These are phyloP conservation scores for Aphidius gifuensis DNA, from an alignment of 1,140 invertebrate species.

Conservation along the genomic window DNA sequence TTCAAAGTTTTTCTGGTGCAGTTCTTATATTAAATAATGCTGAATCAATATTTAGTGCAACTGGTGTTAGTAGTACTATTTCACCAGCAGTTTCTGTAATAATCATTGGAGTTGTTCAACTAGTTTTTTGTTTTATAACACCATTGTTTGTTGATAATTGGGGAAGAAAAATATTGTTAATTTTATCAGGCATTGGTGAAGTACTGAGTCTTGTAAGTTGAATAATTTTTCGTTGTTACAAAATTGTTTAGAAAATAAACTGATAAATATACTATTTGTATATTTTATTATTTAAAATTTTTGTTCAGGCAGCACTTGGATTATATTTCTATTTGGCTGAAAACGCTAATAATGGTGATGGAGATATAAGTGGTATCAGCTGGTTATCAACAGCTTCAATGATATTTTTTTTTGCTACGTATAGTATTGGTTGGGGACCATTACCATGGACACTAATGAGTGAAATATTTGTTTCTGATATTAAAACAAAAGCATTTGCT, in stretches of 20 bases:
- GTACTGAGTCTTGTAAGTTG: conserved; percentile 48
- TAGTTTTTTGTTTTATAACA: conserved; percentile 65
- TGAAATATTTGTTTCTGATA: conserved; percentile 75
- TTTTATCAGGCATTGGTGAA: conserved; percentile 68
- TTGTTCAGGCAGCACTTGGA: conserved; percentile 56
- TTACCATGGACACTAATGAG: conserved; percentile 82
- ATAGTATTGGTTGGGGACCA: conserved; percentile 74
- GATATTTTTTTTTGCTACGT: conserved; percentile 67
- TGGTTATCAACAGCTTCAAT: conserved; percentile 67
- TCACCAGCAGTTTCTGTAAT: conserved; percentile 66
- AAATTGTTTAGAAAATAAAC: too few species aligned
- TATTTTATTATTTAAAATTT: conserved; percentile 2
- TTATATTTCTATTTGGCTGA: conserved; percentile 61
- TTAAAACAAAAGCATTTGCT: conserved; percentile 72
- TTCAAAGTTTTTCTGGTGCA: conserved; percentile 77
- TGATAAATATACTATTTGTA: too few species aligned
- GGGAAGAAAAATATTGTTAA: conserved; percentile 69
- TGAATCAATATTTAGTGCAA: conserved; percentile 65
- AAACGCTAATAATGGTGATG: conserved; percentile 33
- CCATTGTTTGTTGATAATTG: conserved; percentile 72
- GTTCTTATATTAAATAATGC: conserved; percentile 83
- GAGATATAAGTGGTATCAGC: conserved; percentile 51
- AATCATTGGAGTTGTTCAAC: conserved; percentile 72
- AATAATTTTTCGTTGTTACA: not conserved
- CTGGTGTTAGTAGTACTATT: conserved; percentile 57